Percentiles rank a stretch among this genome's conserved stretches.
Evolutionary conservation across 2,113 vertebrate genomes (phyloP).

Genomic region (Larimichthys crocea): DNA sequence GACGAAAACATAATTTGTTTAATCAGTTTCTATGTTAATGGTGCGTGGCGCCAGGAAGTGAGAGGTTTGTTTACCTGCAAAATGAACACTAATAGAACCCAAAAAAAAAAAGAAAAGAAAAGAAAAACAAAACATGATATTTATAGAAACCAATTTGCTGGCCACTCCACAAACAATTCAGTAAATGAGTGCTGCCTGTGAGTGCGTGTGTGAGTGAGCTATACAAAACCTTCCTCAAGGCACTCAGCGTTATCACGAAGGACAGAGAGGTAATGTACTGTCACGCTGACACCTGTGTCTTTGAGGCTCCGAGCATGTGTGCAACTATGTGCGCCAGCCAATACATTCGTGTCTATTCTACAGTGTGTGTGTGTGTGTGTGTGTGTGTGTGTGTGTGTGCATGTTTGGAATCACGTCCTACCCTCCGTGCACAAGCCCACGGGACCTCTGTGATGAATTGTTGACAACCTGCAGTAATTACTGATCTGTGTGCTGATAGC

Average conservation of each 20-base stretch:
- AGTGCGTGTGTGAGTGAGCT: conserved; percentile 20
- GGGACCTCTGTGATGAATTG: conserved; percentile 72
- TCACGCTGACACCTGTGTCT: conserved; percentile 56
- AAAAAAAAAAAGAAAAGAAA: conserved; percentile 15
- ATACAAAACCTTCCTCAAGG: conserved; percentile 41
- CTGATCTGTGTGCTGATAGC: conserved; percentile 81
- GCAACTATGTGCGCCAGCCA: neutral
- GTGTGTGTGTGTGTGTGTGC: neutral
- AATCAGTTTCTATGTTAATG: conserved; percentile 62
- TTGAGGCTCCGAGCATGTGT: conserved; percentile 21
- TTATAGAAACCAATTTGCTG: conserved; percentile 71
- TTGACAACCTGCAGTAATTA: conserved; percentile 85
- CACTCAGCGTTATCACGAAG: conserved; percentile 37
- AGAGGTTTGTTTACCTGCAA: conserved; percentile 63
- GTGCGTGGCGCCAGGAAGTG: conserved; percentile 28
- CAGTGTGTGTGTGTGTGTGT: neutral
- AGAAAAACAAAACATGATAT: conserved; percentile 36
- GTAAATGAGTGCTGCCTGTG: conserved; percentile 31
- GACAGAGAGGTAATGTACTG: conserved; percentile 63
- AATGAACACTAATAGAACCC: conserved; percentile 58
- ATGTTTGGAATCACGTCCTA: conserved; percentile 18
- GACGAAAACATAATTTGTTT: conserved; percentile 38
- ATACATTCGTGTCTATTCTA: neutral
- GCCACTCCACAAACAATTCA: conserved; percentile 35
- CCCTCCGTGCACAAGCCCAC: conserved; percentile 22